Evolutionary conservation across 2,888 invertebrate species (phyloP).

Genomic region (Nineta flava): DNA sequence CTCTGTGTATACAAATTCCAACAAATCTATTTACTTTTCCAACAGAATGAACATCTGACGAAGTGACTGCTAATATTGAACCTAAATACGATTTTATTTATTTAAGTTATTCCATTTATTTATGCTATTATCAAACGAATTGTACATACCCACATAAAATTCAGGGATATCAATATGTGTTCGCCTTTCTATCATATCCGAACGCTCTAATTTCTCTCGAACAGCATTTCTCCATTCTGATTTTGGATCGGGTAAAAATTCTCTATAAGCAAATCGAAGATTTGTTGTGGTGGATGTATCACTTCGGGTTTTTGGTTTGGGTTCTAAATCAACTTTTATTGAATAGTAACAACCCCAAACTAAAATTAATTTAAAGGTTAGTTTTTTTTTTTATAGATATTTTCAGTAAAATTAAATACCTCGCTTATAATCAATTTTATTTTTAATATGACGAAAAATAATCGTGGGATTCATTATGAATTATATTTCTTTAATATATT

Average conservation of each 20-base stretch:
- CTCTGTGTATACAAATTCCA: constrained; percentile 85
- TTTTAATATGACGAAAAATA: too few species aligned
- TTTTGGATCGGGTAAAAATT: constrained; percentile 82
- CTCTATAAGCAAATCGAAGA: constrained; percentile 62
- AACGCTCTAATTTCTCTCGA: constrained; percentile 75
- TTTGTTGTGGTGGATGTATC: not conserved
- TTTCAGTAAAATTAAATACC: too few species aligned
- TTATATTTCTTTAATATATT: too few species aligned
- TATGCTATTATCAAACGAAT: not conserved
- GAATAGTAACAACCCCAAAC: too few species aligned
- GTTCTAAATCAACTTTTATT: too few species aligned
- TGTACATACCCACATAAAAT: constrained; percentile 80
- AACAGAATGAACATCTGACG: constrained; percentile 70
- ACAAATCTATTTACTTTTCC: constrained; percentile 75
- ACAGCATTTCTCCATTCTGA: constrained; percentile 59
- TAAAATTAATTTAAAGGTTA: too few species aligned
- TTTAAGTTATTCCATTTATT: not conserved
- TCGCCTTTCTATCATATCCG: constrained; percentile 82
- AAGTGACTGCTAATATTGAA: constrained; percentile 74
- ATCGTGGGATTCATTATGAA: too few species aligned
- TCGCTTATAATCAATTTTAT: too few species aligned
- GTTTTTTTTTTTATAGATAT: too few species aligned
- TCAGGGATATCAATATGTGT: constrained; percentile 79
- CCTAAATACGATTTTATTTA: constrained; percentile 33
- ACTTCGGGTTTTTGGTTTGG: not conserved